Evolutionary conservation across 1,140 invertebrate species (phyloP).

Genomic region (Agrypnia vestita): DNA sequence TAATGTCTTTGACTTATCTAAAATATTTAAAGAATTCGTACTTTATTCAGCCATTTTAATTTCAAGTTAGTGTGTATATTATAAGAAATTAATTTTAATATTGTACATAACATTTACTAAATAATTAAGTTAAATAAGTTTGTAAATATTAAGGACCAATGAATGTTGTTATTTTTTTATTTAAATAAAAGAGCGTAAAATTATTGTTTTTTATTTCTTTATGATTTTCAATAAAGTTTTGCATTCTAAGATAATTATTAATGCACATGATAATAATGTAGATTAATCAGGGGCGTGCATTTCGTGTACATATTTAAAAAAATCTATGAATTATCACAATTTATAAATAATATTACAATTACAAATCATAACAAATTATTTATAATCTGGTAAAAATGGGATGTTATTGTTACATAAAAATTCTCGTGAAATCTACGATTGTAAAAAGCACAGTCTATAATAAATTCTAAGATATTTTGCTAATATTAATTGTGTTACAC

Average conservation of each 20-base stretch:
- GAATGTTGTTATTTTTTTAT: conserved; percentile 42
- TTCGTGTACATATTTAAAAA: no score
- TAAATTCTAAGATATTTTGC: no score
- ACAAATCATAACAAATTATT: no score
- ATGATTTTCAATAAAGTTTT: not conserved
- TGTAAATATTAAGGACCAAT: conserved; percentile 65
- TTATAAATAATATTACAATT: no score
- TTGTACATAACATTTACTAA: conserved; percentile 63
- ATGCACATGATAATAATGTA: no score
- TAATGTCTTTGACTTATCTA: not conserved
- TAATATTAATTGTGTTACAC: no score
- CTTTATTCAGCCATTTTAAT: conserved; percentile 43
- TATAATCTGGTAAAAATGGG: no score
- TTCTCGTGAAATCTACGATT: no score
- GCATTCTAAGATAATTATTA: not conserved
- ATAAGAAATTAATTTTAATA: conserved; percentile 64
- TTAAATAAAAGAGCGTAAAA: conserved; percentile 24
- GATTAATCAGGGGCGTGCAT: no score
- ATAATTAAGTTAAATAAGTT: conserved; percentile 68
- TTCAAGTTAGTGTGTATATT: conserved; percentile 30
- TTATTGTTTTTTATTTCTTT: conserved; percentile 58
- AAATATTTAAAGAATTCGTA: conserved; percentile 1
- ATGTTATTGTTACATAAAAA: no score
- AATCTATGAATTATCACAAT: no score
- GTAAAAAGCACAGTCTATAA: no score